Percentiles rank a stretch among this genome's conserved stretches.
These are phyloP conservation scores for Eulemur albifrons DNA, from an alignment of 2,797 vertebrate genomes.

Conservation along the genomic window DNA sequence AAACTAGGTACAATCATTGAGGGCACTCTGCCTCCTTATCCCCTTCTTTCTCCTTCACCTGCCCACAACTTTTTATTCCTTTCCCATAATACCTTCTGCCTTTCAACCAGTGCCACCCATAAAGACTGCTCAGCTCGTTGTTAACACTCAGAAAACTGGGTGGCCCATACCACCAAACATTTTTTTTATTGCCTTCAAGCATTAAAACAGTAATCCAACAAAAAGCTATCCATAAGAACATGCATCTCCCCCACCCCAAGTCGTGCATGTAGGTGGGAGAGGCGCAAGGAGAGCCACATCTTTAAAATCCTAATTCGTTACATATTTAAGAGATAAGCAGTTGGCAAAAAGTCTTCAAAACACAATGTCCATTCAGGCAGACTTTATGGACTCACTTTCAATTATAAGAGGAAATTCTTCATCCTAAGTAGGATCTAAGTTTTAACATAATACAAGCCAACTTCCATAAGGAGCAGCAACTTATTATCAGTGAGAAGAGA, in stretches of 20 bases:
- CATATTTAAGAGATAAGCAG: neutral
- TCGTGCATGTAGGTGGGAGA: neutral
- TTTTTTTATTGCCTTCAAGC: conserved; percentile 11
- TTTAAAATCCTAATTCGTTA: neutral
- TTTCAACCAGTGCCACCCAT: neutral
- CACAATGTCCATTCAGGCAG: neutral
- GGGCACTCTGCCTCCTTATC: neutral
- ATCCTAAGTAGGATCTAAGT: neutral
- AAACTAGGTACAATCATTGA: neutral
- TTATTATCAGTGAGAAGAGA: neutral
- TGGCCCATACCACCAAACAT: neutral
- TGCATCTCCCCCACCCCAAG: neutral
- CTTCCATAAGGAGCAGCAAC: neutral
- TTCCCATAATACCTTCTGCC: neutral
- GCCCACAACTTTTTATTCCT: neutral
- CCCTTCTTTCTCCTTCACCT: neutral
- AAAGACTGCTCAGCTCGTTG: neutral
- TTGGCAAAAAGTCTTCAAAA: neutral
- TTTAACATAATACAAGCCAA: neutral
- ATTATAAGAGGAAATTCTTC: neutral
- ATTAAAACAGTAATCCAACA: neutral
- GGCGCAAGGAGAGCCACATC: neutral
- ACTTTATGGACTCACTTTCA: neutral
- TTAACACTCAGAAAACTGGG: neutral
- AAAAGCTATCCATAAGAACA: neutral